Conservation (phyloP, 2,113 vertebrate genomes). For the Alouatta palliata region DNA sequence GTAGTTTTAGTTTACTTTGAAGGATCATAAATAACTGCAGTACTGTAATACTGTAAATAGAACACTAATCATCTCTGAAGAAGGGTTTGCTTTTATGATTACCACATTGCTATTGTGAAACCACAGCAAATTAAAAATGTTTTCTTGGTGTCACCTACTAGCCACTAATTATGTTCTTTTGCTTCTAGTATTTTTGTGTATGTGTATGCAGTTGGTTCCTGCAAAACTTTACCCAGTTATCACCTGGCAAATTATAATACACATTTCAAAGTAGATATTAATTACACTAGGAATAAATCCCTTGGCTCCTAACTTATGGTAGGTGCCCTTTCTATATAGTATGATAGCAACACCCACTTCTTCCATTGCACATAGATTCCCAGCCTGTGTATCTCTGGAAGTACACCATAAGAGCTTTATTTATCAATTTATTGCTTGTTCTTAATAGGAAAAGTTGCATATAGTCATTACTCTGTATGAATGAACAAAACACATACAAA, state of each 20-base stretch:
- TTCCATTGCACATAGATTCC: neutral
- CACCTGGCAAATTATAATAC: neutral
- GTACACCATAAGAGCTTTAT: neutral
- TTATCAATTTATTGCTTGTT: neutral
- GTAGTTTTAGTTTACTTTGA: neutral
- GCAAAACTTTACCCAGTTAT: neutral
- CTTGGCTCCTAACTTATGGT: neutral
- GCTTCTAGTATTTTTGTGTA: neutral
- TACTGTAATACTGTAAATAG: neutral
- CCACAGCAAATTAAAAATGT: neutral
- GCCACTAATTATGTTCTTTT: neutral
- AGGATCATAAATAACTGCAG: neutral
- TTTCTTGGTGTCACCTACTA: neutral
- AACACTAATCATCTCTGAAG: neutral
- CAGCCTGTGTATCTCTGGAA: neutral
- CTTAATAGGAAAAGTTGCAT: neutral
- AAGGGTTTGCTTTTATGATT: neutral
- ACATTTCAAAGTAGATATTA: neutral
- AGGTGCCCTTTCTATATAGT: neutral
- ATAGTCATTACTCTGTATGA: neutral
- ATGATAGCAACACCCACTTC: neutral
- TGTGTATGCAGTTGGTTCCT: neutral
- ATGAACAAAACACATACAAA: neutral
- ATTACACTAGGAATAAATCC: neutral
- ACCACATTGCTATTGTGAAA: neutral